phyloP scores from a whole-genome alignment of 2,113 vertebrate genomes.

The Paradisaea rubra region DNA sequence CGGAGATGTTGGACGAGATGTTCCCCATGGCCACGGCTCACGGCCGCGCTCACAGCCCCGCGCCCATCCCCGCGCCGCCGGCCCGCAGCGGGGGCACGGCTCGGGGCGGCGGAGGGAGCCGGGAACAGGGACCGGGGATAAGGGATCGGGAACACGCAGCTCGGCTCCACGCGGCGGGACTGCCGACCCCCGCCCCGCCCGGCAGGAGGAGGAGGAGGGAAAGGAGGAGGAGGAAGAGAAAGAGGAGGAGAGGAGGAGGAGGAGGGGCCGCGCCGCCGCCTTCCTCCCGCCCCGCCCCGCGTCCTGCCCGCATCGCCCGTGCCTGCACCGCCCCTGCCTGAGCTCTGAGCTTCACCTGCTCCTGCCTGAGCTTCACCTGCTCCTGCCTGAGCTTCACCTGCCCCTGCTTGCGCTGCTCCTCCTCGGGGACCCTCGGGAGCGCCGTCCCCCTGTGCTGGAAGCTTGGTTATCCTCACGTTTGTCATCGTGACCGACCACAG shows the following conservation, averaged over 20 bases:
- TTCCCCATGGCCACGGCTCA: constrained; percentile 80
- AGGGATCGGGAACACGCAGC: not conserved
- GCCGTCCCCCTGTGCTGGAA: not conserved
- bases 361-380: not conserved
- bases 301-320: not conserved
- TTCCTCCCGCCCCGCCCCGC: not conserved
- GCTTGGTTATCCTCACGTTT: accelerated
- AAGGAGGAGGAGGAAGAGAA: not conserved
- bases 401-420: not conserved
- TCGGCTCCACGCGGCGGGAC: not conserved
- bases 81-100: not conserved
- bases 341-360: no score
- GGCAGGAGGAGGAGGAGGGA: not conserved
- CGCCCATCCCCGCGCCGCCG: constrained; percentile 16
- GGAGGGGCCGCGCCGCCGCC: not conserved
- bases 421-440: not conserved
- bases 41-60: constrained; percentile 15
- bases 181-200: not conserved
- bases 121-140: accelerated
- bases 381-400: not conserved
- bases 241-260: not conserved
- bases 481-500: accelerated
- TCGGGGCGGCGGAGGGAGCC: not conserved
- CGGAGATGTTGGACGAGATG: constrained; percentile 93
- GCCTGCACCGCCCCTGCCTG: not conserved